These are phyloP conservation scores for Pavo muticus DNA, from an alignment of 2,113 vertebrate species.

Conservation along the genomic window DNA sequence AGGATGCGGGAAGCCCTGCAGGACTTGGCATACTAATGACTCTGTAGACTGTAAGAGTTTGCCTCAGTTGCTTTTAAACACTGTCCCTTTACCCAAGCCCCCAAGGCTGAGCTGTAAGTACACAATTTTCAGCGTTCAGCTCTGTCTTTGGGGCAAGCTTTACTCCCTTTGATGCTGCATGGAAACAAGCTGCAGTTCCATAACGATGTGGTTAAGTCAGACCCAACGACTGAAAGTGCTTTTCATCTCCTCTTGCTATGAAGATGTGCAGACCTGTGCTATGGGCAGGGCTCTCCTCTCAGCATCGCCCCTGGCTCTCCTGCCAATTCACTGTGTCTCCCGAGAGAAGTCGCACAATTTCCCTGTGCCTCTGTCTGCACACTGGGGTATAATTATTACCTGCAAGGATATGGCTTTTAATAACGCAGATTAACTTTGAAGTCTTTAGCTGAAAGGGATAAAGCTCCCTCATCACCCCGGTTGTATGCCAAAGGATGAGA, in stretches of 20 bases:
- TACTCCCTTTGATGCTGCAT: background rate
- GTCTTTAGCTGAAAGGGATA: background rate
- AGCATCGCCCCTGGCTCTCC: background rate
- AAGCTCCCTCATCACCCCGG: background rate
- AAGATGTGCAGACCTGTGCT: background rate
- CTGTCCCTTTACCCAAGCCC: background rate
- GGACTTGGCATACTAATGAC: background rate
- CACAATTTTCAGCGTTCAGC: background rate
- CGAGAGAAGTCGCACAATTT: background rate
- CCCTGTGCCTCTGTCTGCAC: background rate
- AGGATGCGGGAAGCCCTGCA: background rate
- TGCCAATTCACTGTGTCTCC: rapidly evolving
- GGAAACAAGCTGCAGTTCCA: background rate
- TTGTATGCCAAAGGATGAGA: background rate
- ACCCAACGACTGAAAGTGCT: background rate
- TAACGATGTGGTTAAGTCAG: background rate
- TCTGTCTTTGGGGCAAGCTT: background rate
- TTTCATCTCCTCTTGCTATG: background rate
- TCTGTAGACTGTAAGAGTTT: background rate
- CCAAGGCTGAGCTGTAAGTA: background rate
- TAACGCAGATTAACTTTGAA: background rate
- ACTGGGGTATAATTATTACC: rapidly evolving
- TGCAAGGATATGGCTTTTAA: background rate
- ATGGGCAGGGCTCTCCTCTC: rapidly evolving
- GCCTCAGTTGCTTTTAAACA: background rate